Evolutionary conservation across 2,888 invertebrate genomes (phyloP).

Genomic region (Zeuzera pyrina): DNA sequence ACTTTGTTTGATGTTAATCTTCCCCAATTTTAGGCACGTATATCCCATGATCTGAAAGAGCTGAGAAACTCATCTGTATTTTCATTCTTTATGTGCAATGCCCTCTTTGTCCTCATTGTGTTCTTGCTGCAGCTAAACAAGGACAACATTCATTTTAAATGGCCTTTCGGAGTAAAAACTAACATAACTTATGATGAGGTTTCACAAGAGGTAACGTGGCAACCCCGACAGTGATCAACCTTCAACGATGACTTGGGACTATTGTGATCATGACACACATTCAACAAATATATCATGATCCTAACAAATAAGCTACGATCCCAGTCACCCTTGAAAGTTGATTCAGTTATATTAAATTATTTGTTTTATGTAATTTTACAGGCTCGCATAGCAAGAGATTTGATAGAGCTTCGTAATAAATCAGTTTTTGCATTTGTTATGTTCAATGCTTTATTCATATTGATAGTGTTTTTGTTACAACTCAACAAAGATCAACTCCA

Average conservation of each 20-base stretch:
- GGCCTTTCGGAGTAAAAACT: slow-evolving; percentile 96
- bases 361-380: slow-evolving; percentile 76
- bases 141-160: slow-evolving; percentile 95
- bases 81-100: slow-evolving; percentile 98
- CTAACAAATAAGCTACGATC: slow-evolving; percentile 33
- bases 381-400: slow-evolving; percentile 91
- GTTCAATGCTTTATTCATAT: slow-evolving; percentile 99
- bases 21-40: slow-evolving; percentile 86
- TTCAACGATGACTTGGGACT: slow-evolving; percentile 65
- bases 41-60: slow-evolving; percentile 92
- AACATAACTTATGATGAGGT: slow-evolving; percentile 93
- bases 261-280: slow-evolving; percentile 6
- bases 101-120: slow-evolving; percentile 98
- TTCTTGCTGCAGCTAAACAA: slow-evolving; percentile 99
- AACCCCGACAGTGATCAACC: slow-evolving; percentile 54
- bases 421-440: slow-evolving; percentile 98
- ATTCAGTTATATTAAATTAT: no score
- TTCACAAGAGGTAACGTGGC: slow-evolving; percentile 90
- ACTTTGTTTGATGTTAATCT: slow-evolving; percentile 29
- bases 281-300: slow-evolving; percentile 4
- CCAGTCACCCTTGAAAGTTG: slow-evolving; percentile 74
- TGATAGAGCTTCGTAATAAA: slow-evolving; percentile 96
- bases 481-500: slow-evolving; percentile 98
- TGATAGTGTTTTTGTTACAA: slow-evolving; percentile 99
- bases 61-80: slow-evolving; percentile 96